Base-by-base conservation (phyloP, 2,113 vertebrate species). In the Strix aluco region DNA sequence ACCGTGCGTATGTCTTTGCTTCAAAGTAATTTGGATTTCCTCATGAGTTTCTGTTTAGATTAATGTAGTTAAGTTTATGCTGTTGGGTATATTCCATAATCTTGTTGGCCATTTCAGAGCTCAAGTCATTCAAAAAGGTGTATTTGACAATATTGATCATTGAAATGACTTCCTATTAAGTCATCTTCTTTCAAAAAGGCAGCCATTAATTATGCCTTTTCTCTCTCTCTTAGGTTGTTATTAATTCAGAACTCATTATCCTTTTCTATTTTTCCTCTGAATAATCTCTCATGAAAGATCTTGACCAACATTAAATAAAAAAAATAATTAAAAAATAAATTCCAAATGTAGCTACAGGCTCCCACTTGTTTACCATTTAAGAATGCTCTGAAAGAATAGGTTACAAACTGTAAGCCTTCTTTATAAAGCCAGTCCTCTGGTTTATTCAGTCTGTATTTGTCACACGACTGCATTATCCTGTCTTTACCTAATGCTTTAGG, bases 231-330 rank as follows among this genome's bases (percentile, higher is more conserved):
- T 51, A 65, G 40, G 27, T 62, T 46, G 61, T 87, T 95, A 92
- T 79, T 95, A 94, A 94, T 95, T 88, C 58, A 90, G 62, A 77
- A 81, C 61, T 95, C 54, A 82, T 87, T 85, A 88, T 88, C 42
- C 13, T 90, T 88, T 89, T 44, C 44, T 75, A 4, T 11, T 70
- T 86, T 95, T 81, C 74, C 58, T 81, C 62, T 58, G 32, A 77
- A 88, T 83, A 83, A 91, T 75, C n/a, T 70, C 12, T 42, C 5
- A 3, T 3, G 1, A 94, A 94, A 83, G 49, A 47, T 82, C 67
- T 88, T 88, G 81, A 69, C 71, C 54, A 88, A 58, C 38, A 54
- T 26, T 32, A 59, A 85, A 94, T 67, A 49, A 77, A 30, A n/a
- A 49, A 77, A 30, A n/a, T 57, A 34, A 54, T 27, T 81, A 73